phyloP scores from a whole-genome alignment of 2,113 vertebrate genomes.

The Alosa alosa region DNA sequence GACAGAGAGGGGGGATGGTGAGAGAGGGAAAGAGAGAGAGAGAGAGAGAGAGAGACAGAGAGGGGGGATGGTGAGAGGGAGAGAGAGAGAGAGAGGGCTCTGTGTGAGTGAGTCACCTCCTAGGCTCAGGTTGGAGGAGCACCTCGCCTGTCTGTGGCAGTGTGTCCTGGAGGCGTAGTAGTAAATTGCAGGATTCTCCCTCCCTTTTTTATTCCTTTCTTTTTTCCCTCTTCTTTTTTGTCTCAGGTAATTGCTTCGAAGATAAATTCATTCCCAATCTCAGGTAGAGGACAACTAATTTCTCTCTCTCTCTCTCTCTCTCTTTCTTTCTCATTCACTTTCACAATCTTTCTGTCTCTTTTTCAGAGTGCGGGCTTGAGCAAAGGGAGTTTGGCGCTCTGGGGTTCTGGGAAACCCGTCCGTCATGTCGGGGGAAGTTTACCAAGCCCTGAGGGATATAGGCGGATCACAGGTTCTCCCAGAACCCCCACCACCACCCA shows the following conservation, averaged over 20 bases:
- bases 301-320: not conserved
- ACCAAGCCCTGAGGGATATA: constrained; percentile 61
- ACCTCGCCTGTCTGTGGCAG: constrained; percentile 6
- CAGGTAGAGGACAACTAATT: constrained; percentile 40
- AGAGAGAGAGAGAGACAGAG: not conserved
- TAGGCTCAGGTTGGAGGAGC: constrained; percentile 19
- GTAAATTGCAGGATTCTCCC: constrained; percentile 44
- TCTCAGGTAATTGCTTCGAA: constrained; percentile 51
- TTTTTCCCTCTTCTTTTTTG: constrained; percentile 31
- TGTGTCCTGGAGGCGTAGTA: constrained; percentile 42
- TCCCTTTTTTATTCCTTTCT: constrained; percentile 18
- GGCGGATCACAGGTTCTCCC: constrained; percentile 71
- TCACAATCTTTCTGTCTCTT: not conserved
- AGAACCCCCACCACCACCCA: constrained; percentile 51
- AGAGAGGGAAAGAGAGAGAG: not conserved
- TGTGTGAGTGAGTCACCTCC: constrained; percentile 33
- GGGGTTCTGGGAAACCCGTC: constrained; percentile 69
- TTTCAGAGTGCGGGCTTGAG: constrained; percentile 11
- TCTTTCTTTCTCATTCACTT: not conserved
- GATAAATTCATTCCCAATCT: constrained; percentile 58
- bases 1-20: not conserved
- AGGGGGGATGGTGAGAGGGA: not conserved
- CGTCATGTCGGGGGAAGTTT: constrained; percentile 74
- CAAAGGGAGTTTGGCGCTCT: constrained; percentile 54
- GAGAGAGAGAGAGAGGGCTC: constrained; percentile 20